Evolutionary conservation across 2,797 vertebrate species (phyloP).

Genomic region (Tarsius wallacei): DNA sequence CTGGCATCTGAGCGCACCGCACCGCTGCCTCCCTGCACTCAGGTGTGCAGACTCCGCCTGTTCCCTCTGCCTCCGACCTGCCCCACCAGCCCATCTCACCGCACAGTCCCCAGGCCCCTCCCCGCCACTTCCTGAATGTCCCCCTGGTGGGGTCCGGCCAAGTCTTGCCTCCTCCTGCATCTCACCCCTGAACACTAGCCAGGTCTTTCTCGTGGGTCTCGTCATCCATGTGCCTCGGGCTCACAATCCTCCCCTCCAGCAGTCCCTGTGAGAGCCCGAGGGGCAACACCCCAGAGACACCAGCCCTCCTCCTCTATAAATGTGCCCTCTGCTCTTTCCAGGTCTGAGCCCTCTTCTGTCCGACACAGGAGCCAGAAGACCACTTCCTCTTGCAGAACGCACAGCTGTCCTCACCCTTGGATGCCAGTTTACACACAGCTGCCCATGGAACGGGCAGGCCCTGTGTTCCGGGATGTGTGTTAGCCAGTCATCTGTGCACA

Average conservation of each 20-base stretch:
- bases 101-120: not conserved
- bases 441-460: not conserved
- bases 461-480: not conserved
- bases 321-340: not conserved
- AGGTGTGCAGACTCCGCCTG: no score
- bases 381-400: not conserved
- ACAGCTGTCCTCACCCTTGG: not conserved
- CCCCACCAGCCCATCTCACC: not conserved
- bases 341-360: not conserved
- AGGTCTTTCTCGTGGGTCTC: not conserved
- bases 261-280: no score
- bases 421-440: not conserved
- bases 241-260: not conserved
- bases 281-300: fast-evolving
- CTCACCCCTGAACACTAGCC: not conserved
- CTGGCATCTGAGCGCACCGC: not conserved
- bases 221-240: not conserved
- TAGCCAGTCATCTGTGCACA: no score
- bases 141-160: not conserved
- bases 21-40: not conserved
- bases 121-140: not conserved
- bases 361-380: not conserved
- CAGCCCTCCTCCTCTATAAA: not conserved
- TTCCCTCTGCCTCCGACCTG: no score
- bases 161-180: no score